Evolutionary conservation across 1,140 invertebrate genomes (phyloP), one percentile per base, ranked within the genome.

Genomic region (Caenorhabditis latens): DNA sequence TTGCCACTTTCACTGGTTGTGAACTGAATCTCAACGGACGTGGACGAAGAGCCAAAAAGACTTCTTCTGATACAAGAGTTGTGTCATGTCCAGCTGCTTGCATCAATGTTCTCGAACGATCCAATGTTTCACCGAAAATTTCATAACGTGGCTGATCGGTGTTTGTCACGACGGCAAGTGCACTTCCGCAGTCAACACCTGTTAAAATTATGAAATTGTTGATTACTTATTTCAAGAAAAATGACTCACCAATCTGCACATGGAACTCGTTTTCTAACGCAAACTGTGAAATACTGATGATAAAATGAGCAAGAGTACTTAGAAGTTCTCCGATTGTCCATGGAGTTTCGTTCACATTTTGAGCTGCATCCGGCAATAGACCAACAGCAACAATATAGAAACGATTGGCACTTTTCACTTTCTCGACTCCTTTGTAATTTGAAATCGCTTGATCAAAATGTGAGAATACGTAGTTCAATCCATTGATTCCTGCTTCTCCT

Each of bases 111-210:
- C 83, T 40, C 42, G 90, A 84, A 19, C 92, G 42, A 21, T 87
- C 87, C n/a, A 83, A 61, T 9, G 92, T 89, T 19, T 86, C 75
- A 11, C 91, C 91, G 50, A 90, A 84, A n/a, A 93, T 71, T 82
- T 92, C 92, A 86, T 92, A 92, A 32, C 84, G 67, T 9, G 91
- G 91, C 42, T 82, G 86, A 19, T 91, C 88, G 32, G 88, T 83
- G n/a, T 92, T 92, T 40, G 92, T 50, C 4, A 93, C 90, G 19
- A 93, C 58, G 7, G 92, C 91, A 40, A 92, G 88, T 6, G 92
- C 88, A 55, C 89, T 83, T 21, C 91, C 91, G 55, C 91, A 93
- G 57, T 92, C 91, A 24, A 92, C 84, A 24, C 90, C 90, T 90
- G 61, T 65, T 55, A 86, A 21, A 83, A 86, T 58, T 19, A 58